Base-by-base conservation (phyloP, 2,888 invertebrate genomes). In the Acheta domesticus region DNA sequence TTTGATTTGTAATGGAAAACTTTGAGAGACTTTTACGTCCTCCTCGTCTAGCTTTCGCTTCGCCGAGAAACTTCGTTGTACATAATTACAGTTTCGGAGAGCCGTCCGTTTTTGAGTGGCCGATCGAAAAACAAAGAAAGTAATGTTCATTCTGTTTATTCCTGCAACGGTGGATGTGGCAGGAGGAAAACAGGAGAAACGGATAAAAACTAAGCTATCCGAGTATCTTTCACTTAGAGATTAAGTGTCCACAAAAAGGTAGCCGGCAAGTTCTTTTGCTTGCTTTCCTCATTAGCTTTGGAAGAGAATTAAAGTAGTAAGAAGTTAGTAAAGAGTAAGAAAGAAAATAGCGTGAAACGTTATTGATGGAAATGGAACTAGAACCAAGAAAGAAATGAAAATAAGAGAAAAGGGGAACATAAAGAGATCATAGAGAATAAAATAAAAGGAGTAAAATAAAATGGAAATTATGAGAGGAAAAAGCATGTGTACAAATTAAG, bases 1-100 rank as follows among this genome's bases (percentile, higher is more conserved):
- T 62, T 62, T 62, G 62, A 62, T 62, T 62, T 62, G 62, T 62
- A n/a, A 62, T 62, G 62, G 62, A 62, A 62, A 62, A 62, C 62
- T 62, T 62, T 62, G 62, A 19, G 62, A 62, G 62, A n/a, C n/a
- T 62, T 62, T 62, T 62, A 14, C n/a, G 62, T 62, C 14, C 16
- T 62, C 14, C 16, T n/a, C 19, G 62, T 62, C n/a, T n/a, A 62
- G n/a, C 62, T 62, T 62, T 62, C 14, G 62, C n/a, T 62, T 62
- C 62, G 62, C 16, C 4, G 62, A 16, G n/a, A 62, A 62, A 62
- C 62, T 62, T 62, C 62, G 14, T 19, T 62, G n/a, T 62, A 62
- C 62, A 62, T 62, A 62, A 62, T 62, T 62, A 62, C n/a, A 19
- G 5, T 62, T 62, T 62, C 4, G 62, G 62, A 62, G 62, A 62